Conservation (phyloP, 2,888 invertebrate species). For the Rhingia campestris region DNA sequence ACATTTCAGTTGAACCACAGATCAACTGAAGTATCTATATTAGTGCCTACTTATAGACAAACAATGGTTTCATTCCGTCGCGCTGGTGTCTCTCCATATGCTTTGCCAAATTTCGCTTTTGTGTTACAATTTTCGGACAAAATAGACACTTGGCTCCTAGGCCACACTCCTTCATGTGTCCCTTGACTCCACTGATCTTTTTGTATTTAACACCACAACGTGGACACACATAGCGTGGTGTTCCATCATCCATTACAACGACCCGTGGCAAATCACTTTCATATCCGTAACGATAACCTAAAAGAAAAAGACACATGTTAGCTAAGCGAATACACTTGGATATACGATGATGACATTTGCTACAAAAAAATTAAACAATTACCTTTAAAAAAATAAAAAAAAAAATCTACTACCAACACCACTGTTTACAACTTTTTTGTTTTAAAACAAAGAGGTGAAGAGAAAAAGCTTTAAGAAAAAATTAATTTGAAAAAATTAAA, state of each 20-base stretch:
- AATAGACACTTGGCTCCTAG: conserved; percentile 77
- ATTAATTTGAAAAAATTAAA: conserved; percentile 13
- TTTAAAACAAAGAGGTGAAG: conserved; percentile 20
- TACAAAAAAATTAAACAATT: conserved; percentile 13
- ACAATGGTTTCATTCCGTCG: conserved; percentile 50
- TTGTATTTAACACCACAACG: conserved; percentile 78
- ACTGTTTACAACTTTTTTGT: conserved; percentile 5
- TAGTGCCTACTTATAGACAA: conserved; percentile 9
- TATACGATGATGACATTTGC: neutral
- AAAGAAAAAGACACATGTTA: conserved; percentile 77
- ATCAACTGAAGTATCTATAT: conserved; percentile 7
- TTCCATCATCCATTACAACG: conserved; percentile 76
- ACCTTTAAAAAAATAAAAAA: conserved; percentile 25
- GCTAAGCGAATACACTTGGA: conserved; percentile 44
- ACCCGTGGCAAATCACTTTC: conserved; percentile 65
- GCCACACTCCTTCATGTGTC: conserved; percentile 77
- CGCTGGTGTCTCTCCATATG: conserved; percentile 76
- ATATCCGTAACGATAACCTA: conserved; percentile 72
- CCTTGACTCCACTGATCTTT: conserved; percentile 75
- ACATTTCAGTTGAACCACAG: neutral
- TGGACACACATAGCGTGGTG: conserved; percentile 76
- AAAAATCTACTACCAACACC: conserved; percentile 59
- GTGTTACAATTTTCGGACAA: conserved; percentile 77
- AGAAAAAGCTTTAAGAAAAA: conserved; percentile 24
- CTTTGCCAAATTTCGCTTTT: conserved; percentile 76